phyloP scores from a whole-genome alignment of 2,113 vertebrate genomes.

The Columba janthina region DNA sequence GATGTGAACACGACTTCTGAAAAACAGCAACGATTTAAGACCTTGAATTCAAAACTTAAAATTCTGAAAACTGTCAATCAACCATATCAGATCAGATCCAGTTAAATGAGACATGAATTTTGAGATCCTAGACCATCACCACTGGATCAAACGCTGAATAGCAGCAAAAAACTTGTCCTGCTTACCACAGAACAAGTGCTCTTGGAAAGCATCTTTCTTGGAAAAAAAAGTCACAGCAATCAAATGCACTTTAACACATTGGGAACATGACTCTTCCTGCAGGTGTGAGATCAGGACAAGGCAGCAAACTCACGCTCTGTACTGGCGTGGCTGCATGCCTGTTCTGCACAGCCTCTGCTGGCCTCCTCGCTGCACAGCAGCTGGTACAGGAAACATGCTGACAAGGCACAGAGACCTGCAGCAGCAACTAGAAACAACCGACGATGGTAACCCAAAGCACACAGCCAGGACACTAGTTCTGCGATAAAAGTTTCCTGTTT shows the following conservation, averaged over 20 bases:
- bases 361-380: not conserved
- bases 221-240: not conserved
- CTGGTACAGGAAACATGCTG: not conserved
- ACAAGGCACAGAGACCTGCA: not conserved
- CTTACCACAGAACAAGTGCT: fast-evolving
- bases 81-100: not conserved
- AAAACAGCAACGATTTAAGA: not conserved
- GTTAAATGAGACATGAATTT: not conserved
- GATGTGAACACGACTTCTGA: not conserved
- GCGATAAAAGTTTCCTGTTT: conserved; percentile 4
- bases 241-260: not conserved
- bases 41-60: not conserved
- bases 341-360: not conserved
- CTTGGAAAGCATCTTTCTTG: not conserved
- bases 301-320: not conserved
- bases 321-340: fast-evolving
- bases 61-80: not conserved
- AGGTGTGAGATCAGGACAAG: not conserved
- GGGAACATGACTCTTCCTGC: not conserved
- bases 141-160: not conserved
- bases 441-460: not conserved
- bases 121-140: not conserved
- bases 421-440: not conserved
- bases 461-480: not conserved
- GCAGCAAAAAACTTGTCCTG: not conserved